phyloP scores from a whole-genome alignment of 2,888 invertebrate species.

The Omphaloscelis lunosa region DNA sequence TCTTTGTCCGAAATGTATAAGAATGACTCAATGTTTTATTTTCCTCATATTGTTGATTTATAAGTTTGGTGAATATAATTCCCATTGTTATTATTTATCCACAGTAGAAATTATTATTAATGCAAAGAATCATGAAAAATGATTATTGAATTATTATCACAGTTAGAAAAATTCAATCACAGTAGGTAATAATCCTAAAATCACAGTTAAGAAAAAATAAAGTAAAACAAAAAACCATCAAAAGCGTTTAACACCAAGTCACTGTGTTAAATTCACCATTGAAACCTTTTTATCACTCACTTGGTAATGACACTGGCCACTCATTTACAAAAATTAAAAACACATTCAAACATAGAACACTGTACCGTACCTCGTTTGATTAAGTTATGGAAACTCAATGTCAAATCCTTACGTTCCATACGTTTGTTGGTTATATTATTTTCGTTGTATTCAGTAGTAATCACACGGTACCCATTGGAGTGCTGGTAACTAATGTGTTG shows the following conservation, averaged over 20 bases:
- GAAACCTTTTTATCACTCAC: conserved; percentile 56
- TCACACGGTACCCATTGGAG: conserved; percentile 76
- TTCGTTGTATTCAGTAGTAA: conserved; percentile 70
- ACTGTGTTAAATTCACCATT: conserved; percentile 31
- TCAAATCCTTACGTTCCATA: conserved; percentile 86
- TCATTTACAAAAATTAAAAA: conserved; percentile 55
- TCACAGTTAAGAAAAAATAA: neutral
- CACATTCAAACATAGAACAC: conserved; percentile 69
- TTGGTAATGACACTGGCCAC: conserved; percentile 55
- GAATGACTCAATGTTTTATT: neutral
- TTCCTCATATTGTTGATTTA: neutral
- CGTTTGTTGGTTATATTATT: conserved; percentile 74
- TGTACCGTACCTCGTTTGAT: conserved; percentile 85
- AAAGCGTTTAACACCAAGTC: conserved; percentile 24
- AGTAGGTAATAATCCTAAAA: neutral
- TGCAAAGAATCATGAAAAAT: neutral
- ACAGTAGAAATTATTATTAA: neutral
- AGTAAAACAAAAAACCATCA: conserved; percentile 24
- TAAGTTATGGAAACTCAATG: conserved; percentile 88
- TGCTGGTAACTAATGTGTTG: conserved; percentile 84
- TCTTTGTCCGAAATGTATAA: neutral
- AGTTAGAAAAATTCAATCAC: neutral
- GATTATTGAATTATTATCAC: neutral
- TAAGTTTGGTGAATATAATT: neutral
- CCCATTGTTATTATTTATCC: neutral